Evolutionary conservation across 2,888 invertebrate genomes (phyloP), one percentile per base, ranked within the genome.

Genomic region (Prionchulus punctatus): DNA sequence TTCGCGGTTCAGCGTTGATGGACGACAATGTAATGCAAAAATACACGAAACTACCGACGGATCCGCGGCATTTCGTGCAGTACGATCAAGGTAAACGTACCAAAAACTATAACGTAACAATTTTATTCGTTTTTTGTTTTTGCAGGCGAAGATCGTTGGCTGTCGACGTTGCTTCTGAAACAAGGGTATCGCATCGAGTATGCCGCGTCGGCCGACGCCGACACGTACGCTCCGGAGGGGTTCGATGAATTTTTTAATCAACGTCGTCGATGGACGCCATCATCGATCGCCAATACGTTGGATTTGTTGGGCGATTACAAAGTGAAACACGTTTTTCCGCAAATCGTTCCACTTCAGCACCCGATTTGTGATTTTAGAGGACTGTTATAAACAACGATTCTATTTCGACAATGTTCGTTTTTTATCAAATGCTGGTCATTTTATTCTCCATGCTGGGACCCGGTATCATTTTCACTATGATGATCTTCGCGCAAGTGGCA

Each of bases 1-100:
- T 68, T 61, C 62, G 68, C 18, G 89, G 84, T 2, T 83, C 84
- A 61, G 86, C 87, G 1, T 77, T 90, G 27, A 89, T 89, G 87
- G 86, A 87, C 64, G 82, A 86, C 70, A 85, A 85, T 67, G 86
- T 90, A 1, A 85, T 89, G 84, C 82, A 80, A 65, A 85, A 82
- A 67, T 90, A 91, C 69, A 88, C 90, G 0, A 81, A 57, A 60
- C 63, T 65, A 1, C 73, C 76, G 2, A 69, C 70, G 1, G 83
- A 86, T 67, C 85, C 89, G 0, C 77, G 82, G 60, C 87, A 89
- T 73, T 87, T 82, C 66, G 86, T 89, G 25, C 89, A 90, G 70
- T 89, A 86, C 68, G 89, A 89, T 79, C 88, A 89, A 76, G 88
- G 82, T 80, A 63, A 62, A n/a, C n/a, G n/a, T n/a, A n/a, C n/a